phyloP scores from a whole-genome alignment of 2,797 vertebrate genomes.

The Micromesistius poutassou region DNA sequence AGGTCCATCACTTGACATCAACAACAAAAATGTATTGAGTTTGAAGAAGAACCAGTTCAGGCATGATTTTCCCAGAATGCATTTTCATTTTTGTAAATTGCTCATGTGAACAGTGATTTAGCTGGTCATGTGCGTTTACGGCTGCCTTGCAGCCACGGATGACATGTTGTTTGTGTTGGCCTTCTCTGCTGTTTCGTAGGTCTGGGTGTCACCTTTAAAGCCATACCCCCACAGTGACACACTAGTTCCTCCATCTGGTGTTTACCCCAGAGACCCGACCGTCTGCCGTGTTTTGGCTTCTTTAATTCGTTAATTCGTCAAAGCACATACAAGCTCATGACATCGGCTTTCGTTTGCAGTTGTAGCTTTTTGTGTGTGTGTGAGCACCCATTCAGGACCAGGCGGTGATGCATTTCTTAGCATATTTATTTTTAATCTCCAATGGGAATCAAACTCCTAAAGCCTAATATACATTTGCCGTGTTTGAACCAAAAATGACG shows the following conservation, averaged over 20 bases:
- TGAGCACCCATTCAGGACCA: no score
- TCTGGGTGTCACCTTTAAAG: background rate
- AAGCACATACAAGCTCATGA: background rate
- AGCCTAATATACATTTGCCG: background rate
- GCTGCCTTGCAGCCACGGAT: no score
- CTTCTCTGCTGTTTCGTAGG: background rate
- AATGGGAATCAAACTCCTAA: background rate
- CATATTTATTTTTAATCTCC: background rate
- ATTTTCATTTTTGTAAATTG: no score
- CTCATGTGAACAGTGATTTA: no score
- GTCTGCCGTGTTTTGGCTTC: background rate
- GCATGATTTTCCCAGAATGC: no score
- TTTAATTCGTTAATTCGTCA: background rate
- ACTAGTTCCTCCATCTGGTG: background rate
- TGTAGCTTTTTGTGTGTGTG: background rate
- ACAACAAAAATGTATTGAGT: no score
- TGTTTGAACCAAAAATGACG: no score
- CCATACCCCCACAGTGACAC: background rate
- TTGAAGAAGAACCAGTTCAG: background rate
- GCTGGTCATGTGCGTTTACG: background rate
- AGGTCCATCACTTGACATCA: no score
- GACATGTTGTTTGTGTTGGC: no score
- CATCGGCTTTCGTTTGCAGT: background rate
- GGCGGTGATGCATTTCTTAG: no score
- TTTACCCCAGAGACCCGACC: background rate